Conservation (phyloP, 2,113 vertebrate genomes). For the Pandion haliaetus region DNA sequence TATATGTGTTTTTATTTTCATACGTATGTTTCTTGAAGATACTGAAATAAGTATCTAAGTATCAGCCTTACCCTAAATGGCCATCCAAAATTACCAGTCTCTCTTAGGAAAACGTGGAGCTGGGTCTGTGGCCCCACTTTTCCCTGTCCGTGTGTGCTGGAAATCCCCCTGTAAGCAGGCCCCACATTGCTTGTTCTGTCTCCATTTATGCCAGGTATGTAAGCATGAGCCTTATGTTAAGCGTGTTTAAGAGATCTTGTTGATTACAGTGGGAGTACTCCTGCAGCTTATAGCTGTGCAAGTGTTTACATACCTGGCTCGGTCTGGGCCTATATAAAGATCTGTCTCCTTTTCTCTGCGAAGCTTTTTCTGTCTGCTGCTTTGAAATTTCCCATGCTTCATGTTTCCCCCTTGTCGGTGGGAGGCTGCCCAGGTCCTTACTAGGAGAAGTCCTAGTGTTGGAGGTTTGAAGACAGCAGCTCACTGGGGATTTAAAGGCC, state of each 20-base stretch:
- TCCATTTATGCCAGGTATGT: slow-evolving; percentile 45
- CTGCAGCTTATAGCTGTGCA: slow-evolving; percentile 22
- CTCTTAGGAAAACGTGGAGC: background rate
- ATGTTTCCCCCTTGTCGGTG: background rate
- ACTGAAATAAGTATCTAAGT: background rate
- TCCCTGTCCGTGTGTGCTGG: accelerated
- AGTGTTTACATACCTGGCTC: slow-evolving; percentile 58
- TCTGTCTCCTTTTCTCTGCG: background rate
- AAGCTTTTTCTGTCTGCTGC: slow-evolving; percentile 23
- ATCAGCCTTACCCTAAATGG: background rate
- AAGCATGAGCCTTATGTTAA: slow-evolving; percentile 12
- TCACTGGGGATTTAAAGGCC: background rate
- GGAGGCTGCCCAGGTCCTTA: background rate
- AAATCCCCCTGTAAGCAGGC: background rate
- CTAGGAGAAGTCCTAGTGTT: background rate
- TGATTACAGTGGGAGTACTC: slow-evolving; percentile 21
- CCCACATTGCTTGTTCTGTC: background rate
- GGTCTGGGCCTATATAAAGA: slow-evolving; percentile 20
- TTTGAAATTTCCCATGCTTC: slow-evolving; percentile 38
- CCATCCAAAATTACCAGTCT: background rate
- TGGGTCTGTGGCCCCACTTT: accelerated
- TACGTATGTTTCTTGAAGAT: background rate
- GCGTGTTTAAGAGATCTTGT: slow-evolving; percentile 22
- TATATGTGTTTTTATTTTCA: background rate
- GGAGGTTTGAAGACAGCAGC: background rate